Evolutionary conservation across 2,113 vertebrate genomes (phyloP), one percentile per base, ranked within the genome.

Genomic region (Geococcyx californianus): DNA sequence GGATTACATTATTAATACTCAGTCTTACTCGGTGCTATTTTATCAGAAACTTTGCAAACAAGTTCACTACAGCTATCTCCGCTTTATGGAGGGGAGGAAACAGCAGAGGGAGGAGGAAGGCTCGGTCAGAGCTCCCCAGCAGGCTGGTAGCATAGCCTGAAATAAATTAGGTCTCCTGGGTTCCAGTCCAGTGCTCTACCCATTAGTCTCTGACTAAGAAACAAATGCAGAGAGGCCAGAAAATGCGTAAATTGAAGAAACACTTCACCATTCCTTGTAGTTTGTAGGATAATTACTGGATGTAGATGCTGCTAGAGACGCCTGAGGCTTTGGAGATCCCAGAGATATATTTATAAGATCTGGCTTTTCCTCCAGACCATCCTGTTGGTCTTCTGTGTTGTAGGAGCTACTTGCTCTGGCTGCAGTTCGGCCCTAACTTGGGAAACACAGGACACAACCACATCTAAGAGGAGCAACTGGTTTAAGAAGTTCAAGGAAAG

Each of bases 151-250:
- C 34, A 13, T 13, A 79, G 89, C 70, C 67, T 67, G 87, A 95
- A 95, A 94, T 93, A 97, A 96, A 97, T 93, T 68, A 95, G 94
- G 91, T 91, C 95, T 95, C 94, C 84, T 94, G 91, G 90, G 93
- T 95, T 95, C 94, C 89, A 96, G 89, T 55, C 82, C 94, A 83
- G 82, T 90, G 91, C 89, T 94, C 82, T 85, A 84, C 67, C 93
- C 93, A 97, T 92, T 95, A 89, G 91, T 97, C 87, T 95, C 95
- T 95, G 93, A 84, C 93, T 91, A 96, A 76, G 74, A 95, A 95
- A 95, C 94, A 94, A 94, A 96, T 91, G 87, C 70, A 80, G 82
- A 69, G 92, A 89, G 75, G 75, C 72, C 82, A 83, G 72, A 82
- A 95, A 96, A 94, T 2, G 25, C 44, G n/a, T 93, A 90, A 85